These are phyloP conservation scores for Prunella fulvescens DNA, from an alignment of 2,113 vertebrate genomes.

Conservation along the genomic window DNA sequence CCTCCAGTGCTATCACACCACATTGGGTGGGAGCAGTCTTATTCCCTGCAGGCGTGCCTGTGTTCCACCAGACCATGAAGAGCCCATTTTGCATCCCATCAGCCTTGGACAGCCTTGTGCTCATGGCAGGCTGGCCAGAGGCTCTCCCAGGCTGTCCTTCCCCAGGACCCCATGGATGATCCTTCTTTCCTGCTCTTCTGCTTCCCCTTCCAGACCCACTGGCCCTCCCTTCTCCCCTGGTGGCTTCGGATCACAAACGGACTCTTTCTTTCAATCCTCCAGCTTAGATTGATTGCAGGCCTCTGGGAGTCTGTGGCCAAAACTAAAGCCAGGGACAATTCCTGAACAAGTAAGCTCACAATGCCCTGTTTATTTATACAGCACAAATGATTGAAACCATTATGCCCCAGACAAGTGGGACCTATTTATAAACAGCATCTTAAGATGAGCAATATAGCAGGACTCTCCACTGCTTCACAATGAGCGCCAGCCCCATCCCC, in stretches of 20 bases:
- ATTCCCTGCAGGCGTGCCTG: accelerated
- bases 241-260: neutral
- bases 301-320: conserved; percentile 47
- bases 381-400: conserved; percentile 59
- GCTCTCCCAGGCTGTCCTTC: neutral
- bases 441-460: conserved; percentile 56
- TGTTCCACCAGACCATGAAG: neutral
- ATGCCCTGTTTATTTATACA: conserved; percentile 69
- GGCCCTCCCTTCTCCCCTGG: neutral
- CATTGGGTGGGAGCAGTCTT: neutral
- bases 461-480: conserved; percentile 45
- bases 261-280: conserved; percentile 43
- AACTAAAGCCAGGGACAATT: conserved; percentile 69
- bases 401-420: conserved; percentile 58
- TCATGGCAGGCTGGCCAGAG: neutral
- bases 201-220: neutral
- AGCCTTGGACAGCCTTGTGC: accelerated
- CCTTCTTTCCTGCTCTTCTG: accelerated
- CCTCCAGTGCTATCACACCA: neutral
- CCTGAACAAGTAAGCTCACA: conserved; percentile 65
- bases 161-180: neutral
- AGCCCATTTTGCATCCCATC: neutral
- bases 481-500: conserved; percentile 16
- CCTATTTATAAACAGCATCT: conserved; percentile 67
- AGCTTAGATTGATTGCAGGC: conserved; percentile 46